phyloP scores from a whole-genome alignment of 2,113 vertebrate species.

The Melanotaenia duboulayi region DNA sequence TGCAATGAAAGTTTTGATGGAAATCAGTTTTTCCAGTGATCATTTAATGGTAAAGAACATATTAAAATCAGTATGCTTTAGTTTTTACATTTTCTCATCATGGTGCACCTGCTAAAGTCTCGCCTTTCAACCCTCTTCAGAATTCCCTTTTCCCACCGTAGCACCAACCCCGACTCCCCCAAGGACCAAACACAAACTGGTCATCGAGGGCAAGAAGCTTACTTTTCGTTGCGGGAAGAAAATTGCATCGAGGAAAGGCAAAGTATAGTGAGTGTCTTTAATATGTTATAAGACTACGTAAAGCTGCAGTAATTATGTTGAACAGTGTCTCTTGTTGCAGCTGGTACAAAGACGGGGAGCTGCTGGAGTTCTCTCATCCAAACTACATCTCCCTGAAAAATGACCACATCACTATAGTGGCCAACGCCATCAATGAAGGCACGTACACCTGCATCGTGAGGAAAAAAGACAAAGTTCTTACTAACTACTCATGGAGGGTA shows the following conservation, averaged over 20 bases:
- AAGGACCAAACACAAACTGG: conserved; percentile 91
- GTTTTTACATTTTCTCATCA: background rate
- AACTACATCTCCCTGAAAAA: conserved; percentile 92
- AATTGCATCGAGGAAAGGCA: conserved; percentile 93
- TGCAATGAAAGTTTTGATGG: background rate
- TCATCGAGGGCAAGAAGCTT: conserved; percentile 91
- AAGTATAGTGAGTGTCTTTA: conserved; percentile 90
- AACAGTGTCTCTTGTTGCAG: conserved; percentile 73
- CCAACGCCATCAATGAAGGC: conserved; percentile 96
- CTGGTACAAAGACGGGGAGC: conserved; percentile 97
- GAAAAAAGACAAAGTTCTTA: conserved; percentile 90
- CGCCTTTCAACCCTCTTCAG: conserved; percentile 69
- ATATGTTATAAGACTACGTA: background rate
- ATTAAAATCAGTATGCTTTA: background rate
- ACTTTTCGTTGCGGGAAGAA: conserved; percentile 97
- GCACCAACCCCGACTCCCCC: conserved; percentile 87
- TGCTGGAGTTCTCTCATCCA: conserved; percentile 92
- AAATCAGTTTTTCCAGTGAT: background rate
- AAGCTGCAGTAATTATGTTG: background rate
- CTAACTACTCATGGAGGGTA: conserved; percentile 95
- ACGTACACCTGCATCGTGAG: conserved; percentile 94
- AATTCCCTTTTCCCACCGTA: conserved; percentile 92
- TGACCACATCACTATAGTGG: conserved; percentile 93
- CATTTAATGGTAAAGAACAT: background rate
- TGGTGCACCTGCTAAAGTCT: conserved; percentile 3